Evolutionary conservation across 1,140 invertebrate species (phyloP).

Genomic region (Drosophila obscura): DNA sequence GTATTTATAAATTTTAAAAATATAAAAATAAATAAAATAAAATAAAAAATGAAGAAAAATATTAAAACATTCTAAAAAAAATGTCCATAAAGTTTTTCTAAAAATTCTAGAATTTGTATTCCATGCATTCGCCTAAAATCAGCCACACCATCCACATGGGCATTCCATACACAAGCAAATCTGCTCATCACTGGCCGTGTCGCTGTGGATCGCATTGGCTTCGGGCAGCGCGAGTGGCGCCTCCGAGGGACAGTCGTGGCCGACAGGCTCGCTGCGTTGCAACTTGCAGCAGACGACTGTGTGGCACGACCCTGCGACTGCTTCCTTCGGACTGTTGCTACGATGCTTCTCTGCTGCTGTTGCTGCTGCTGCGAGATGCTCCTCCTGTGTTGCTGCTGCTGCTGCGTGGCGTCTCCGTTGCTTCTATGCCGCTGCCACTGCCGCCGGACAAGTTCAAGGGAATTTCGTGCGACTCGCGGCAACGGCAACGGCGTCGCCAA

Average conservation of each 20-base stretch:
- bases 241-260: conserved; percentile 27
- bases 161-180: background rate
- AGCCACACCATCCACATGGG: too few relatives aligned
- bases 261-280: conserved; percentile 27
- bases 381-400: background rate
- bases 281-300: conserved; percentile 6
- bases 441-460: conserved; percentile 59
- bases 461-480: conserved; percentile 33
- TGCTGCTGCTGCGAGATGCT: background rate
- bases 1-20: too few relatives aligned
- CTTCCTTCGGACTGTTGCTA: conserved; percentile 5
- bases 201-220: conserved; percentile 19
- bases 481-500: conserved; percentile 14
- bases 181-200: conserved; percentile 9
- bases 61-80: too few relatives aligned
- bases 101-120: too few relatives aligned
- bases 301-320: conserved; percentile 20
- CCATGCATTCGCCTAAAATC: too few relatives aligned
- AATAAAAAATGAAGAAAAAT: too few relatives aligned
- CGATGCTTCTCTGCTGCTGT: conserved; percentile 1
- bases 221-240: conserved; percentile 14
- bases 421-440: conserved; percentile 1
- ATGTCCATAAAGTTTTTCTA: too few relatives aligned
- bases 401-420: background rate
- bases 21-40: too few relatives aligned